phyloP scores from a whole-genome alignment of 2,888 invertebrate genomes.

The Lasioglossum lativentre region DNA sequence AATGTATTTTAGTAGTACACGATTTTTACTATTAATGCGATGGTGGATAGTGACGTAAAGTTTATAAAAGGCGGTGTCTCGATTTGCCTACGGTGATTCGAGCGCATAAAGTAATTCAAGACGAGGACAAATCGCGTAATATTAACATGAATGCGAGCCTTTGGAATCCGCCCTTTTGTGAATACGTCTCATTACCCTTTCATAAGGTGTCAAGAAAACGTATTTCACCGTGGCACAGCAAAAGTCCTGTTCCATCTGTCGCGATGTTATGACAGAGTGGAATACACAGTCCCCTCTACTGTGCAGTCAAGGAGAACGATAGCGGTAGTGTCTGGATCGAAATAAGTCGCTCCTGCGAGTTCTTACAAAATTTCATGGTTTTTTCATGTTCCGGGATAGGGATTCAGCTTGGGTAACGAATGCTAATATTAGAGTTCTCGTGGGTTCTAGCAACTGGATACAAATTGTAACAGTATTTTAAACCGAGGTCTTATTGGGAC shows the following conservation, averaged over 20 bases:
- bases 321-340: not conserved
- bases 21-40: too few species aligned
- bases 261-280: conserved; percentile 40
- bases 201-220: conserved; percentile 51
- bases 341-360: not conserved
- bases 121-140: conserved; percentile 4
- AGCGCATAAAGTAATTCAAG: conserved; percentile 3
- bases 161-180: conserved; percentile 39
- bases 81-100: not conserved
- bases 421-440: too few species aligned
- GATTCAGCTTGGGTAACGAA: not conserved
- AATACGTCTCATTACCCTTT: conserved; percentile 62
- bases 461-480: too few species aligned
- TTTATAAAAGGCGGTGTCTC: not conserved
- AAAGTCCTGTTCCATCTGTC: conserved; percentile 52
- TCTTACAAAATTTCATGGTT: not conserved
- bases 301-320: not conserved
- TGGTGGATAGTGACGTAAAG: too few species aligned
- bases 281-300: conserved; percentile 16
- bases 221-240: conserved; percentile 28
- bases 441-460: too few species aligned
- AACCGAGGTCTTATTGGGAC: too few species aligned
- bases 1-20: too few species aligned
- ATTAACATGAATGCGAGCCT: conserved; percentile 7
- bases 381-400: not conserved